Conservation (phyloP, 2,888 invertebrate genomes). For the Mimachlamys varia region DNA sequence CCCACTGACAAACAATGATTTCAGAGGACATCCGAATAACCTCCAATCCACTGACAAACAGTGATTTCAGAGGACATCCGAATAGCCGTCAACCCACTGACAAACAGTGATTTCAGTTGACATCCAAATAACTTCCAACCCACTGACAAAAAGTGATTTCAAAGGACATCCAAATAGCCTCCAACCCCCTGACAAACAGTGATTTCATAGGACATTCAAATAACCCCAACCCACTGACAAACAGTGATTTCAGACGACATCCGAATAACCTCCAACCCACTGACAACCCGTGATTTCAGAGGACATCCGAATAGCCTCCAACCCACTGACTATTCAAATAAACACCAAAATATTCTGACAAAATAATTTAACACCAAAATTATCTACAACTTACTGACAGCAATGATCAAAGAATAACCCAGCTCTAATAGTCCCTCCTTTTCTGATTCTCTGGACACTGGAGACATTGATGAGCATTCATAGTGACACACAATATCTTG, state of each 20-base stretch:
- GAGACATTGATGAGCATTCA: too few species aligned
- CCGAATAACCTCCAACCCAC: not conserved
- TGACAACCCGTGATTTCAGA: not conserved
- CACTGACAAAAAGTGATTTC: not conserved
- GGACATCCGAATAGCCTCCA: not conserved
- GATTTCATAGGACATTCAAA: not conserved
- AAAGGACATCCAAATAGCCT: not conserved
- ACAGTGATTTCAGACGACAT: not conserved
- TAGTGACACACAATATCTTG: too few species aligned
- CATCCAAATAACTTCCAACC: not conserved
- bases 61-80: not conserved
- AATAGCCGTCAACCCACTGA: not conserved
- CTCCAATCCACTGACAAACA: not conserved
- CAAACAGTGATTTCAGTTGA: not conserved
- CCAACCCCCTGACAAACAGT: not conserved
- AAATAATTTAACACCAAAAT: too few species aligned
- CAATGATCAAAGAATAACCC: too few species aligned
- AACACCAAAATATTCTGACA: too few species aligned
- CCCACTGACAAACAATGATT: not conserved
- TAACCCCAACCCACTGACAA: conserved; percentile 3
- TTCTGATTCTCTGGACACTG: too few species aligned
- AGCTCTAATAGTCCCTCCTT: too few species aligned
- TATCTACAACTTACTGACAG: too few species aligned
- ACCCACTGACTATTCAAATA: too few species aligned
- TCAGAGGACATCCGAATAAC: not conserved